Conservation (phyloP, 53 echinoderm and acorn worm species). For the Hippasteria phrygiana region DNA sequence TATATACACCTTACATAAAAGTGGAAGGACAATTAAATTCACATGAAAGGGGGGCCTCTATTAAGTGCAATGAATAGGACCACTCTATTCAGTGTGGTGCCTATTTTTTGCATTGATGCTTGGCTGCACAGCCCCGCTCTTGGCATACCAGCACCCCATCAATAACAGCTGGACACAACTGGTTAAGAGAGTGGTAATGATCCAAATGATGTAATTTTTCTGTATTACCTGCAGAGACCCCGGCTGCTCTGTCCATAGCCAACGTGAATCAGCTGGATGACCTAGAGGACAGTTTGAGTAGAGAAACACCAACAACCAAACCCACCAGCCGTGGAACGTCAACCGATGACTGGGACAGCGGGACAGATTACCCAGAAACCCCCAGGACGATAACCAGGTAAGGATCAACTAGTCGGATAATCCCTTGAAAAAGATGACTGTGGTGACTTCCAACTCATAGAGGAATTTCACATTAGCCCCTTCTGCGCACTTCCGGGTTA, state of each 20-base stretch:
- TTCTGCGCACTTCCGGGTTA: no score
- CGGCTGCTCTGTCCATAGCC: constrained; percentile 41
- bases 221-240: constrained; percentile 16
- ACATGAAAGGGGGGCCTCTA: no score
- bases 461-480: no score
- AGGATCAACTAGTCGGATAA: neutral
- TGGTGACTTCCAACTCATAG: no score
- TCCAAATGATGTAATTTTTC: neutral
- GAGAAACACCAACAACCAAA: constrained; percentile 62
- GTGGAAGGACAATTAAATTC: no score
- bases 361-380: constrained; percentile 82
- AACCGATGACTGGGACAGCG: constrained; percentile 63
- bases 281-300: constrained; percentile 46
- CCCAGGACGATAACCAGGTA: constrained; percentile 86
- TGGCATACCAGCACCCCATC: no score
- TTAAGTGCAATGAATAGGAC: no score
- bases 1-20: no score
- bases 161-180: neutral
- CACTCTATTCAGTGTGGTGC: no score
- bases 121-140: no score
- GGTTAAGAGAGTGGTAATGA: neutral
- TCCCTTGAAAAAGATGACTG: no score
- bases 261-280: constrained; percentile 53
- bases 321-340: constrained; percentile 65
- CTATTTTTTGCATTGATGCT: no score